Percentiles rank a stretch among this genome's conserved stretches.
phyloP scores from a whole-genome alignment of 1,140 invertebrate species.

The Lucilia sericata region DNA sequence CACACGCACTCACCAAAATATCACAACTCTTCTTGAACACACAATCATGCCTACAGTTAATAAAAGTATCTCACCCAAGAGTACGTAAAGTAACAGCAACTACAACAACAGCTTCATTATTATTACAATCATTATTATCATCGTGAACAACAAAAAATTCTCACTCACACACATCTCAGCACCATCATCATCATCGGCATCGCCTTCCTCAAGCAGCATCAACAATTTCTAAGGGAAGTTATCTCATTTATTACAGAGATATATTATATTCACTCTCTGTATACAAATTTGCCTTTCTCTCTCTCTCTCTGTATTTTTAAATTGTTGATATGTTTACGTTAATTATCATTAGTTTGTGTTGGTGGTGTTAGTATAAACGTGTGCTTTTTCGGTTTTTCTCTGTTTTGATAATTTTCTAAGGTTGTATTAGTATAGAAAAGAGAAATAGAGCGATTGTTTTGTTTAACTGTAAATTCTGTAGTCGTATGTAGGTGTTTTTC shows the following conservation, averaged over 20 bases:
- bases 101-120: background rate
- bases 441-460: background rate
- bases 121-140: background rate
- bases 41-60: background rate
- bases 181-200: too few species aligned
- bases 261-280: background rate
- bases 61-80: background rate
- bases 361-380: background rate
- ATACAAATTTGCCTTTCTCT: background rate
- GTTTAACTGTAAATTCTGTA: slow-evolving; percentile 1
- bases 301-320: background rate
- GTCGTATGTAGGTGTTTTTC: slow-evolving; percentile 19
- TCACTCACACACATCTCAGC: background rate
- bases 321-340: slow-evolving; percentile 17
- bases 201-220: background rate
- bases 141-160: background rate
- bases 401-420: slow-evolving; percentile 32
- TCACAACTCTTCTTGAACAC: background rate
- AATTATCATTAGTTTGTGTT: background rate
- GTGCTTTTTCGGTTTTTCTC: background rate
- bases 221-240: background rate
- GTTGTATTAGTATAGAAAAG: background rate
- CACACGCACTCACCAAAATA: background rate
- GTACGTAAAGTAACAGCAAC: too few species aligned
- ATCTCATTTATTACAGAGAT: background rate